A percentile compares a stretch with the other conserved stretches of the same genome.
These are phyloP conservation scores for Byasa hedistus DNA, from an alignment of 2,888 invertebrate species.

Conservation along the genomic window DNA sequence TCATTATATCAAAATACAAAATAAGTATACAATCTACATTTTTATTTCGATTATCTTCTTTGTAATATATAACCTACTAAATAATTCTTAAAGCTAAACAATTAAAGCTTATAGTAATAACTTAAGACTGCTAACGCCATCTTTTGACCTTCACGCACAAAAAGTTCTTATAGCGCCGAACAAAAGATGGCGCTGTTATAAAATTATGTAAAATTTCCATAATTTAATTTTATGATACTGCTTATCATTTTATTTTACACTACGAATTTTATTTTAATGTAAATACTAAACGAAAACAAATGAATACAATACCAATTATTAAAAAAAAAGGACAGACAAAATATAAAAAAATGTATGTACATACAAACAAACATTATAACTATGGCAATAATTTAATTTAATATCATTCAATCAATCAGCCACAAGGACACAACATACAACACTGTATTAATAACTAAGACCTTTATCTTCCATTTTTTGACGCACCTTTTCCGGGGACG, in stretches of 20 bases:
- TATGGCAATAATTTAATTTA: conserved; percentile 30
- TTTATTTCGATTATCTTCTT: too few relatives aligned
- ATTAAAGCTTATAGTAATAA: too few relatives aligned
- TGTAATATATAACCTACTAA: too few relatives aligned
- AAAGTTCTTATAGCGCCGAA: neutral
- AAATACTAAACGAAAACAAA: neutral
- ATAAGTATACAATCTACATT: too few relatives aligned
- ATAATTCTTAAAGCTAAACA: too few relatives aligned
- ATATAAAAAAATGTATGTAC: conserved; percentile 25
- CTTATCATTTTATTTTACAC: too few relatives aligned
- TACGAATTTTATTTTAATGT: too few relatives aligned
- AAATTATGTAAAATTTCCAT: neutral
- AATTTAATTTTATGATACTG: too few relatives aligned
- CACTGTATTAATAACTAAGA: conserved; percentile 51
- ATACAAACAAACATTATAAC: conserved; percentile 26
- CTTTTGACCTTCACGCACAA: too few relatives aligned
- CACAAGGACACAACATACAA: conserved; percentile 30
- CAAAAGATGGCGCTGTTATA: neutral
- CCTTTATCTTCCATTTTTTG: conserved; percentile 63
- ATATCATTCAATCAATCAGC: conserved; percentile 31
- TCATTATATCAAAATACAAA: too few relatives aligned
- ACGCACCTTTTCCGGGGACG: conserved; percentile 61
- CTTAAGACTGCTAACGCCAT: too few relatives aligned
- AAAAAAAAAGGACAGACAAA: conserved; percentile 7
- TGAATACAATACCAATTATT: neutral